phyloP scores from a whole-genome alignment of 30 jellyfish, hydroid and myxozoan species.

The Cassiopea xamachana region DNA sequence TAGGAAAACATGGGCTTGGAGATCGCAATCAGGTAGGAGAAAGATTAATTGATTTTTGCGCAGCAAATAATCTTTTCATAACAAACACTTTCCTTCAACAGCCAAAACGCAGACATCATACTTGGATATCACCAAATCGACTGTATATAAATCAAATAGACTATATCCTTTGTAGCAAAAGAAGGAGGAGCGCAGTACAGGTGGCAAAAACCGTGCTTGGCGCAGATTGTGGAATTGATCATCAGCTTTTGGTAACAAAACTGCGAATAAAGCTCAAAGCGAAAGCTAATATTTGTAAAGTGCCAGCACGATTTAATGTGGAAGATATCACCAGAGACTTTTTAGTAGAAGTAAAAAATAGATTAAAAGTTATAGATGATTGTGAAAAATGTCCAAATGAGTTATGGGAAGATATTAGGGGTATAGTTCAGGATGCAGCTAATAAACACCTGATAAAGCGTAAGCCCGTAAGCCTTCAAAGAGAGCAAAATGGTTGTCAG shows the following conservation, averaged over 20 bases:
- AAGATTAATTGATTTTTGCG: slow-evolving; percentile 13
- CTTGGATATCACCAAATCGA: slow-evolving; percentile 36
- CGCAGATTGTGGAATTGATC: slow-evolving; percentile 61
- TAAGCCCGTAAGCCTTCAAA: slow-evolving; percentile 20
- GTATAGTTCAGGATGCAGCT: slow-evolving; percentile 26
- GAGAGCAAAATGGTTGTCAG: slow-evolving; percentile 39
- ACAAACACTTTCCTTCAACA: slow-evolving; percentile 26
- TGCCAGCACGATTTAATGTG: slow-evolving; percentile 29
- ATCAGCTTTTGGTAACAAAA: slow-evolving; percentile 27
- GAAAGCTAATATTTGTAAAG: slow-evolving; percentile 23
- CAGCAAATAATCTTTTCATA: not conserved
- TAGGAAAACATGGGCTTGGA: slow-evolving; percentile 12
- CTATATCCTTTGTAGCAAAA: slow-evolving; percentile 40
- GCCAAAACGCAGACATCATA: slow-evolving; percentile 23
- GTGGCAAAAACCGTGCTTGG: slow-evolving; percentile 26
- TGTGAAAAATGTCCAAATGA: slow-evolving; percentile 32
- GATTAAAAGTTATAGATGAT: slow-evolving; percentile 24
- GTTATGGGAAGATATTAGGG: slow-evolving; percentile 38
- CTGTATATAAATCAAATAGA: slow-evolving; percentile 22
- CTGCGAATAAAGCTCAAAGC: slow-evolving; percentile 14
- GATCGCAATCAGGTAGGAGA: slow-evolving; percentile 6
- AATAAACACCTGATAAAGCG: slow-evolving; percentile 28
- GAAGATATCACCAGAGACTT: slow-evolving; percentile 35
- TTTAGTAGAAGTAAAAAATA: slow-evolving; percentile 38
- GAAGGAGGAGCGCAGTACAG: slow-evolving; percentile 35